Evolutionary conservation across 2,888 invertebrate genomes (phyloP).

Genomic region (Oxycera nigricornis): DNA sequence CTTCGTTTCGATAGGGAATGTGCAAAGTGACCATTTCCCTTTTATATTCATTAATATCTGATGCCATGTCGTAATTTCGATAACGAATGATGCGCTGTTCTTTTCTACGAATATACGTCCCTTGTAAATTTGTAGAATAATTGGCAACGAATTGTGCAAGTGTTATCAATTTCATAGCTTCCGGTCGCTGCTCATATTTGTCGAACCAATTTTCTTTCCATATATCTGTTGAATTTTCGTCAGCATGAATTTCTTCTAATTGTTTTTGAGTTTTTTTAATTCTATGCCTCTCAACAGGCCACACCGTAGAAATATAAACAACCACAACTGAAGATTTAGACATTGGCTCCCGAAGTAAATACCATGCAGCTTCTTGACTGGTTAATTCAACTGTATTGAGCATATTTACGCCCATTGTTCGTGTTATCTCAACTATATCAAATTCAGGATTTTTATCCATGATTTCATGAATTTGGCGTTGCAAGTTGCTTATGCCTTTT

Average conservation of each 20-base stretch:
- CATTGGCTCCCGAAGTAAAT: conserved; percentile 60
- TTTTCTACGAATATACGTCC: conserved; percentile 43
- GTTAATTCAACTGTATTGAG: conserved; percentile 56
- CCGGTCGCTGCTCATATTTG: too few species aligned
- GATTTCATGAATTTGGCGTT: conserved; percentile 51
- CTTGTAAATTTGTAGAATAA: too few species aligned
- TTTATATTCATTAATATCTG: conserved; percentile 54
- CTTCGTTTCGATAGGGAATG: conserved; percentile 51
- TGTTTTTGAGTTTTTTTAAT: conserved; percentile 53
- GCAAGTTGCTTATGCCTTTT: conserved; percentile 53
- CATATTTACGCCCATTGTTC: conserved; percentile 53
- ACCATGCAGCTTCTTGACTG: conserved; percentile 61
- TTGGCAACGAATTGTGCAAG: too few species aligned
- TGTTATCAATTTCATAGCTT: too few species aligned
- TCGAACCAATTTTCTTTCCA: too few species aligned
- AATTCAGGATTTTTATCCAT: conserved; percentile 57
- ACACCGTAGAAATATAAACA: too few species aligned
- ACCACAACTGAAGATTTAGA: conserved; percentile 53
- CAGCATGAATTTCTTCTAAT: too few species aligned
- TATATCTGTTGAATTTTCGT: too few species aligned
- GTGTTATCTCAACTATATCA: conserved; percentile 52
- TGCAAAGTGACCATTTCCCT: conserved; percentile 51
- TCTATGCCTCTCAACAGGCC: too few species aligned
- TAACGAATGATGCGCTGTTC: conserved; percentile 54
- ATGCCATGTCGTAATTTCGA: conserved; percentile 56